Evolutionary conservation across 37 sponge, comb jelly and placozoan genomes (phyloP), one percentile per base, ranked within the genome.

Genomic region (Diacarnus erythraeanus): DNA sequence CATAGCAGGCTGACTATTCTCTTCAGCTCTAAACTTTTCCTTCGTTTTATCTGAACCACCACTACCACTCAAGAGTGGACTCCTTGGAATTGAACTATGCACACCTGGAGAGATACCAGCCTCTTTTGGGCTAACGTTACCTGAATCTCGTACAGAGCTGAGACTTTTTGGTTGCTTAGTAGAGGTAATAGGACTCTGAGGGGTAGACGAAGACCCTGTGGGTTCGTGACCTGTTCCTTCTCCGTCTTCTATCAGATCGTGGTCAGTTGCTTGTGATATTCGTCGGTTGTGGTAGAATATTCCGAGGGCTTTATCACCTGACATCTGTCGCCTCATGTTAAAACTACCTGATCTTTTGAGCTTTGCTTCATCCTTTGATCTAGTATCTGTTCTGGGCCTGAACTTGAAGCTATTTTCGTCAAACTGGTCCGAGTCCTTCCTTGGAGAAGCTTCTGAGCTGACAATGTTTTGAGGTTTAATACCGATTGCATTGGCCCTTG

Each of bases 201-300:
- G 51, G 6, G 51, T 15, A 47, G 51, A 47, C 12, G 51, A 6
- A 12, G 51, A 47, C 51, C 51, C 12, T 47, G 6, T 12, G 51
- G 51, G 51, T 15, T 47, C 51, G 51, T 12, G 10, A 47, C 10
- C 12, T 47, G 6, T 47, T 0, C 61, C 31, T 10, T 59, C 59
- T 26, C 25, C 81, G 12, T 83, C 78, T 35, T 79, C 89, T 18
- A 64, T n/a, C 0, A 25, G 2, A 3, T 43, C 73, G 3, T 36
- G 34, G 0, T 84, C 85, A 44, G 76, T 47, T 21, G 63, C 38
- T 61, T 82, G 88, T 51, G 83, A 82, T n/a, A n/a, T n/a, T 18
- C 78, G 77, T 2, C 88, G 72, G 47, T 72, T 77, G 51, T 84
- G 78, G 43, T 88, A 88, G 65, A 88, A 88, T 33, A 88, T 78